Evolutionary conservation across 2,113 vertebrate genomes (phyloP), one percentile per base, ranked within the genome.

Genomic region (Morone chrysops): DNA sequence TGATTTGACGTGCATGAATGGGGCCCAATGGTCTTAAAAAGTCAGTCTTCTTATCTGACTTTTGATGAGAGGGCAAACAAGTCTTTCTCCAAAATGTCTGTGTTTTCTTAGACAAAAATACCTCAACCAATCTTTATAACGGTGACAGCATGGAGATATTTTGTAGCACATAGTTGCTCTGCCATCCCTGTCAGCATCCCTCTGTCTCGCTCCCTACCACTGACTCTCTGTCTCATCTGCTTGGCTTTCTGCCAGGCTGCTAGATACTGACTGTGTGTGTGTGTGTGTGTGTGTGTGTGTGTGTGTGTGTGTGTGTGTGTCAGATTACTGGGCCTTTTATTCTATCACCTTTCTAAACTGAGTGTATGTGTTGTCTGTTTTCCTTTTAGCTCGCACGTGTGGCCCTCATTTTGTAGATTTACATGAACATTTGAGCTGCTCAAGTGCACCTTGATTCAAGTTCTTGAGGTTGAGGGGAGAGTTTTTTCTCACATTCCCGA

Each of bases 241-340:
- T 67, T 73, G 70, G 61, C 18, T 5, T 41, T 73, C 25, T 11
- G 78, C 61, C 61, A 67, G 70, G 43, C 51, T 81, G 78, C 36
- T 18, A 40, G 14, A 73, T 17, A 57, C 70, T 16, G 51, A 65
- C 57, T 62, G 36, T 79, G 36, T 8, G 11, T 0, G 8, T 48
- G 65, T 31, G 45, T 48, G 18, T 20, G 8, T 70, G 20, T 61
- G 36, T 62, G 20, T 72, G 22, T 80, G 31, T 70, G 20, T 70
- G 18, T 69, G 47, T 51, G 47, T 69, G 2, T 70, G 36, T 62
- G 36, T 62, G 13, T 72, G 38, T 80, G 31, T 54, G 31, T 67
- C 60, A 25, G 25, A 56, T 71, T 80, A 47, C 59, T 17, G 60
- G 50, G 9, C 8, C 22, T 22, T 71, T 53, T 36, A 54, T 63